A percentile compares a stretch with the other conserved stretches of the same genome.
Conservation (phyloP, 2,113 vertebrate species). For the Montifringilla adamsi region DNA sequence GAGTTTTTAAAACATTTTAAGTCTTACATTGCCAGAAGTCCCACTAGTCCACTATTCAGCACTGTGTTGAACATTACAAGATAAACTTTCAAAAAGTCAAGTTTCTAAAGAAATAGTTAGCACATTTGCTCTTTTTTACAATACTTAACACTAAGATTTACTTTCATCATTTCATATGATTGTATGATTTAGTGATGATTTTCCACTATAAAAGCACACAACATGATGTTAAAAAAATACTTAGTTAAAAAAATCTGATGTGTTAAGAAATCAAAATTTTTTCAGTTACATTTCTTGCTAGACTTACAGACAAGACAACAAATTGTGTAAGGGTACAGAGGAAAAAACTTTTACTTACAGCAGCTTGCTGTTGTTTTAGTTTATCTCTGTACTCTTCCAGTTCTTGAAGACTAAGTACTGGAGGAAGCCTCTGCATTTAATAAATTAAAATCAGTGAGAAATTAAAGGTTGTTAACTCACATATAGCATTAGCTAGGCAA, state of each 20-base stretch:
- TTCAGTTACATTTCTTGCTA: background rate
- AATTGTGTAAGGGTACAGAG: background rate
- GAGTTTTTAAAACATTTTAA: background rate
- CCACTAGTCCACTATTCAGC: background rate
- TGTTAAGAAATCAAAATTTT: background rate
- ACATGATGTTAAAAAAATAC: background rate
- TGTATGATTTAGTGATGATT: background rate
- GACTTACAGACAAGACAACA: background rate
- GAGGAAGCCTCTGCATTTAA: slow-evolving; percentile 85
- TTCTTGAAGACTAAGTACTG: slow-evolving; percentile 91
- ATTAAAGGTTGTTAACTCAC: background rate
- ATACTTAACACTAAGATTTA: background rate
- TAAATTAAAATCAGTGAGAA: background rate
- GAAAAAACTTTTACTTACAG: slow-evolving; percentile 78
- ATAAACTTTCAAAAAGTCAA: background rate
- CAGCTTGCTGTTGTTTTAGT: slow-evolving; percentile 91
- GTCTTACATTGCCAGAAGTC: background rate
- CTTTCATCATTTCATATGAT: background rate
- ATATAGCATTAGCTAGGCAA: background rate
- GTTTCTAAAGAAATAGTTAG: background rate
- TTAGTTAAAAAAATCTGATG: background rate
- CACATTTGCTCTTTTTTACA: background rate
- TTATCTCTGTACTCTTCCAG: slow-evolving; percentile 93
- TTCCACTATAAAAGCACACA: background rate
- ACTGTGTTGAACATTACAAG: background rate